Evolutionary conservation across 2,888 invertebrate genomes (phyloP).

Genomic region (Hyposoter didymator): DNA sequence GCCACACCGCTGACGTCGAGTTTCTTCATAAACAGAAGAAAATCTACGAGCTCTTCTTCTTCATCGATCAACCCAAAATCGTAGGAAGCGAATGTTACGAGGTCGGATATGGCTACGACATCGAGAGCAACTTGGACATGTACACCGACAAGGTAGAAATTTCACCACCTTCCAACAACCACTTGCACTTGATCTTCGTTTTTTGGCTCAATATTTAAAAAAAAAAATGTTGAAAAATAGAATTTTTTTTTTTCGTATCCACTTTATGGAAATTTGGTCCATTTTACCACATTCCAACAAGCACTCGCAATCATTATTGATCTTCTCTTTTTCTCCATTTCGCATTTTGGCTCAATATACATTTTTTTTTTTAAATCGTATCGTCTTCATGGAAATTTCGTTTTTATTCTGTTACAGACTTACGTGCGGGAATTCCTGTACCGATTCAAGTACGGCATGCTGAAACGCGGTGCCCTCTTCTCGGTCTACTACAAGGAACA

Average conservation of each 20-base stretch:
- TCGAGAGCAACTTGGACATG: slow-evolving; percentile 77
- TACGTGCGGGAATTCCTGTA: slow-evolving; percentile 78
- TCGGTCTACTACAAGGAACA: slow-evolving; percentile 88
- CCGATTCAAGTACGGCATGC: slow-evolving; percentile 83
- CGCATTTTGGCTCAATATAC: too few species aligned
- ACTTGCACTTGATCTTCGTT: background rate
- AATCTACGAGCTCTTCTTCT: slow-evolving; percentile 80
- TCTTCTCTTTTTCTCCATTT: too few species aligned
- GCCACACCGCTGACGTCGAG: slow-evolving; percentile 80
- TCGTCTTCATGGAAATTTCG: background rate
- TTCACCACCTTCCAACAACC: background rate
- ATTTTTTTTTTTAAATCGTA: too few species aligned
- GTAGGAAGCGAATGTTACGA: slow-evolving; percentile 79
- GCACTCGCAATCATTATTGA: too few species aligned
- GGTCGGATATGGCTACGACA: slow-evolving; percentile 78
- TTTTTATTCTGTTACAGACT: slow-evolving; percentile 69
- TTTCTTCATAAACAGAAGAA: slow-evolving; percentile 82
- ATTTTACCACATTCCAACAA: too few species aligned
- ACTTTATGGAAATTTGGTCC: too few species aligned
- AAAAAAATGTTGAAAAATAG: background rate
- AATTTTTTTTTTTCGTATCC: background rate
- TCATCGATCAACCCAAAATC: slow-evolving; percentile 77
- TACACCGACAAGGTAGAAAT: slow-evolving; percentile 78
- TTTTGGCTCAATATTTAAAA: background rate
- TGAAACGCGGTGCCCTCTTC: slow-evolving; percentile 87